Percentiles rank a stretch among this genome's conserved stretches.
Evolutionary conservation across 2,888 invertebrate genomes (phyloP).

Genomic region (Pseudolycoriella hygida): DNA sequence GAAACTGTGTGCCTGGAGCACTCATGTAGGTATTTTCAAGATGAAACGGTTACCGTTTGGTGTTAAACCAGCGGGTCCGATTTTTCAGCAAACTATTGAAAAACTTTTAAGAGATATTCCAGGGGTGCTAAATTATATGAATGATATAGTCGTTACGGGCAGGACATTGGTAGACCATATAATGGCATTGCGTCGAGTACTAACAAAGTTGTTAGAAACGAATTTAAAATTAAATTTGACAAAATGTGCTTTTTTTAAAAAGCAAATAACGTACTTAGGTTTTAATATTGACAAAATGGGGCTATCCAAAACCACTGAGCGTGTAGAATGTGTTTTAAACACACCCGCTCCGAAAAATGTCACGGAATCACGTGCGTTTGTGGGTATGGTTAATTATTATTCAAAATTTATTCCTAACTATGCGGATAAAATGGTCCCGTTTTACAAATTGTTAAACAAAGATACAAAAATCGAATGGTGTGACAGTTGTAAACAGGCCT

Average conservation of each 20-base stretch:
- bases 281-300: constrained; percentile 13
- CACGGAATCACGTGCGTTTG: constrained; percentile 14
- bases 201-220: constrained; percentile 12
- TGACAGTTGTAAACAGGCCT: constrained; percentile 10
- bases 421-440: constrained; percentile 9
- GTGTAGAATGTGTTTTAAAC: too few relatives aligned
- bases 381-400: constrained; percentile 21
- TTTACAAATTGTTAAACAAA: too few relatives aligned
- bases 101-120: constrained; percentile 14
- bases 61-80: constrained; percentile 12
- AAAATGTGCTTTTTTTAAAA: constrained; percentile 14
- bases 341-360: constrained; percentile 13
- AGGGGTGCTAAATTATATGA: constrained; percentile 16
- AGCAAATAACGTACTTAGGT: constrained; percentile 8
- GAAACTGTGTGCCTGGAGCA: constrained; percentile 15
- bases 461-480: neutral
- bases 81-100: constrained; percentile 18
- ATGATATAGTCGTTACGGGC: constrained; percentile 16
- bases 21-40: constrained; percentile 16
- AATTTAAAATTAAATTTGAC: constrained; percentile 13
- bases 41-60: constrained; percentile 16
- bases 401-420: constrained; percentile 17
- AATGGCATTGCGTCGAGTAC: constrained; percentile 12
- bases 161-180: constrained; percentile 13
- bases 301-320: constrained; percentile 13